Percentiles rank a stretch among this genome's conserved stretches.
Evolutionary conservation across 2,113 vertebrate genomes (phyloP).

Genomic region (Oriolus oriolus): DNA sequence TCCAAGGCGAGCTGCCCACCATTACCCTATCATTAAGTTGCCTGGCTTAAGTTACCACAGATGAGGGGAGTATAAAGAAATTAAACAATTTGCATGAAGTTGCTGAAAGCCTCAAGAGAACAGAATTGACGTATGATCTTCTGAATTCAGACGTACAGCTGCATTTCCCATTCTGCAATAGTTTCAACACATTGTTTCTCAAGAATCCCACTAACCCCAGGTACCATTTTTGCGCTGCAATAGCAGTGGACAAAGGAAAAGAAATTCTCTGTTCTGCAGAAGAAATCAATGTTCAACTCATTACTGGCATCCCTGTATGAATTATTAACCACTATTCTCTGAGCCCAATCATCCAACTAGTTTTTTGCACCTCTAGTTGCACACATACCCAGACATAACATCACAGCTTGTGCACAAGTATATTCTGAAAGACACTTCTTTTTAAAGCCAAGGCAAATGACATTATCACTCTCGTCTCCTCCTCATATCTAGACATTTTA

Average conservation of each 20-base stretch:
- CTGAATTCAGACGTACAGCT: neutral
- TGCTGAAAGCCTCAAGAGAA: neutral
- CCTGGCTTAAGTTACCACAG: neutral
- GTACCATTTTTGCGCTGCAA: neutral
- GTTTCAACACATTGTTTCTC: neutral
- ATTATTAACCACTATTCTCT: neutral
- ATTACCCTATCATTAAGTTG: neutral
- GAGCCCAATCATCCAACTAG: fast-evolving
- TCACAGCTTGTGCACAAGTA: neutral
- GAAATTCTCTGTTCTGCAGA: neutral
- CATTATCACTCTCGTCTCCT: neutral
- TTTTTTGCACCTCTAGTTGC: neutral
- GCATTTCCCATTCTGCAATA: neutral
- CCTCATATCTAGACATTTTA: neutral
- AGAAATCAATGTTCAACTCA: neutral
- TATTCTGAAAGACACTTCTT: neutral
- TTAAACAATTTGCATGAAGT: neutral
- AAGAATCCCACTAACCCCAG: neutral
- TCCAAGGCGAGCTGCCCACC: neutral
- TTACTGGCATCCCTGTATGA: neutral
- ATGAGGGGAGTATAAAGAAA: neutral
- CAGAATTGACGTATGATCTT: neutral
- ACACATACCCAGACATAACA: neutral
- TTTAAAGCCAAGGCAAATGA: neutral
- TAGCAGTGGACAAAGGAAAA: neutral